Percentiles rank a stretch among this genome's conserved stretches.
phyloP scores from a whole-genome alignment of 1,140 invertebrate species.

The Druon quercuslanigerum region DNA sequence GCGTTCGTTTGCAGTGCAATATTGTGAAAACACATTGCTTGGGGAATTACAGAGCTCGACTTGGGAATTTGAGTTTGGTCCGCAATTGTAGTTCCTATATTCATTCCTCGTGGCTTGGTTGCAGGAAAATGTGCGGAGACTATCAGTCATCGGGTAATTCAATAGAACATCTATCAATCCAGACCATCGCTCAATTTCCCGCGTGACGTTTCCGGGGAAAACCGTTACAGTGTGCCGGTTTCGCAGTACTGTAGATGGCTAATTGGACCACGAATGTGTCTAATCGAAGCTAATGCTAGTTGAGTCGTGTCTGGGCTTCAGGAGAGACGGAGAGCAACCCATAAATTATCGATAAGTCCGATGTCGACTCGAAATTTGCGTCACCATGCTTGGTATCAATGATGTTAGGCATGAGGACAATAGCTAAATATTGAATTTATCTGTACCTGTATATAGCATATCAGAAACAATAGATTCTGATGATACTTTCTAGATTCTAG shows the following conservation, averaged over 20 bases:
- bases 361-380: conserved; percentile 19
- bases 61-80: conserved; percentile 29
- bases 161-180: conserved; percentile 39
- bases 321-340: conserved; percentile 36
- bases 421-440: neutral
- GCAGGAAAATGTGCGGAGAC: conserved; percentile 31
- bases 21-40: neutral
- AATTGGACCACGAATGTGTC: conserved; percentile 49
- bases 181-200: conserved; percentile 33
- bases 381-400: conserved; percentile 41
- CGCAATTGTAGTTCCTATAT: conserved; percentile 12
- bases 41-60: conserved; percentile 17
- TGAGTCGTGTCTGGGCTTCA: conserved; percentile 39
- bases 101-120: conserved; percentile 4
- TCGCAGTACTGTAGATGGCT: conserved; percentile 34
- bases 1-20: neutral
- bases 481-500: neutral
- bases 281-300: conserved; percentile 50
- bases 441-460: too few species aligned
- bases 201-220: conserved; percentile 30
- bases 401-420: conserved; percentile 38
- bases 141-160: conserved; percentile 38
- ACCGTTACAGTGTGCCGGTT: conserved; percentile 17
- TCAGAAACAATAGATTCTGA: too few species aligned
- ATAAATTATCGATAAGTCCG: conserved; percentile 55